A percentile compares a stretch with the other conserved stretches of the same genome.
Evolutionary conservation across 1,140 invertebrate species (phyloP).

Genomic region (Megalonaias nervosa): DNA sequence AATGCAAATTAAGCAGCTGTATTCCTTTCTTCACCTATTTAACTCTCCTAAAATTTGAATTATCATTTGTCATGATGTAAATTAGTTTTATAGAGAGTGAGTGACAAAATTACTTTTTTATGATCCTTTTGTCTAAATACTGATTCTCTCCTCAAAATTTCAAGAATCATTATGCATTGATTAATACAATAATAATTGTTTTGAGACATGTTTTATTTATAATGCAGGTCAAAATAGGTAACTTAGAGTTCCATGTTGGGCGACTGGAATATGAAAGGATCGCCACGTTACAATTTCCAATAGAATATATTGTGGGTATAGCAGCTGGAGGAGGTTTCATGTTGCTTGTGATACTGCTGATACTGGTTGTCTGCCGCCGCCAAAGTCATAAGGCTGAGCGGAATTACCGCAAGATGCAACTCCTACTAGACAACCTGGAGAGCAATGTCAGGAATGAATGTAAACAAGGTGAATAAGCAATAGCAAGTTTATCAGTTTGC

Average conservation of each 20-base stretch:
- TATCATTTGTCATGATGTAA: too few relatives aligned
- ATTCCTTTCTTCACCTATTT: too few relatives aligned
- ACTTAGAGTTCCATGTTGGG: conserved; percentile 86
- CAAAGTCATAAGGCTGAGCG: conserved; percentile 96
- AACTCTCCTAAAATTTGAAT: too few relatives aligned
- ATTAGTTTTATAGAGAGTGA: neutral
- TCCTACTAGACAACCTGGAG: conserved; percentile 99
- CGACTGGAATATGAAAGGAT: conserved; percentile 91
- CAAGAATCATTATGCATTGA: neutral
- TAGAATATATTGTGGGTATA: conserved; percentile 64
- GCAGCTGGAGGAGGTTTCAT: conserved; percentile 82
- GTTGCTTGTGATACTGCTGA: conserved; percentile 86
- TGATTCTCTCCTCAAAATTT: neutral
- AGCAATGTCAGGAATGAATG: conserved; percentile 98
- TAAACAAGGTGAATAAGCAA: conserved; percentile 82
- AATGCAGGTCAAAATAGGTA: conserved; percentile 81
- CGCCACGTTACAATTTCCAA: conserved; percentile 85
- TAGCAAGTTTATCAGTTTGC: too few relatives aligned
- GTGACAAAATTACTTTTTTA: neutral
- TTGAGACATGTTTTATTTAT: conserved; percentile 12
- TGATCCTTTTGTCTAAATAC: neutral
- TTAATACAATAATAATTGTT: neutral
- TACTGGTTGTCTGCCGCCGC: conserved; percentile 87
- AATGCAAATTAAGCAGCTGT: too few relatives aligned
- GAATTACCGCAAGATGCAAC: conserved; percentile 97